Base-by-base conservation (phyloP, 2,888 invertebrate genomes). In the Ectemnius cavifrons region DNA sequence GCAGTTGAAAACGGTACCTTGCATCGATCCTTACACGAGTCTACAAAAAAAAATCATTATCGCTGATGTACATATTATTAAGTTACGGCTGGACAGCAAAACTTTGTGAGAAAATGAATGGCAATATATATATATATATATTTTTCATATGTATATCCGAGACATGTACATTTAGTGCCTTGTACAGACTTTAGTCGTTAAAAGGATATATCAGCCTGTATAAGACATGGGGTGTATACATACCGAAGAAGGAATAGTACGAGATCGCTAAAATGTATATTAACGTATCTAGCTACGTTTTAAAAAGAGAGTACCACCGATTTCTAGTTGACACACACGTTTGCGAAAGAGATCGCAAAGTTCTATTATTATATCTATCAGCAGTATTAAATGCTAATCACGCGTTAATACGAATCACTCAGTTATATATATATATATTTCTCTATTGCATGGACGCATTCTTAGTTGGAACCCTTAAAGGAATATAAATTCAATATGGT, bases 391-490 rank as follows among this genome's bases (percentile, higher is more conserved):
- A 59, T 37, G 23, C 46, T n/a, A 58, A 37, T 11, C 6, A 47
- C 8, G 45, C 63, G 57, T 37, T 56, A 58, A 16, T 57, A 58
- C 23, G 3, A 23, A 23, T 23, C 1, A 23, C 23, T 4, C 8
- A 68, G 20, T n/a, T n/a, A n/a, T n/a, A n/a, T n/a, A n/a, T n/a
- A n/a, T n/a, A n/a, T n/a, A n/a, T 73, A 67, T 70, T 23, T 73
- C 73, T 66, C 49, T 71, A 59, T 72, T 69, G 23, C 64, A 71
- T 68, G 68, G 66, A 78, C 67, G 57, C 73, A 81, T 67, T 71
- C 75, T 78, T 78, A 63, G 72, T 66, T 58, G 16, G 71, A 73
- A 68, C 78, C 78, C 76, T 82, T 77, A 71, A 76, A 82, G 68
- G 71, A 76, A 13, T 79, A 71, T 75, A 66, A 70, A 70, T 78